Evolutionary conservation across 2,888 invertebrate genomes (phyloP).

Genomic region (Cosmopolites sordidus): DNA sequence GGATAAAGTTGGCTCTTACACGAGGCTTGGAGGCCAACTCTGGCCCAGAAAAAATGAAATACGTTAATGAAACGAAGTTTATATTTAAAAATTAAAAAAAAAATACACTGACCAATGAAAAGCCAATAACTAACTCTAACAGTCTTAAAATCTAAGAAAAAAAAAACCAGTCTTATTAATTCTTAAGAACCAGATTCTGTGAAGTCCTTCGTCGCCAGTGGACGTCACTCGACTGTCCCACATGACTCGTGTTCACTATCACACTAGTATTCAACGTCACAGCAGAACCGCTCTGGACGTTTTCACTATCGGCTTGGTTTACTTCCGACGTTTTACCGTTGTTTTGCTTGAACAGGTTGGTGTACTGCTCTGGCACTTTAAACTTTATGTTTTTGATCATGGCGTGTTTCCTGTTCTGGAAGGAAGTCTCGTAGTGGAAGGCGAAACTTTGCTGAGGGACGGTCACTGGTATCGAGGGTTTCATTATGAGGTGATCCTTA

Average conservation of each 20-base stretch:
- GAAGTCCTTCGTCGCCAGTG: conserved; percentile 52
- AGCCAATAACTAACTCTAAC: conserved; percentile 3
- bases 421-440: conserved; percentile 44
- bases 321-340: background rate
- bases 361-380: conserved; percentile 46
- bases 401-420: conserved; percentile 43
- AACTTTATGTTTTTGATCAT: conserved; percentile 49
- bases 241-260: conserved; percentile 38
- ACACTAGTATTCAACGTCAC: conserved; percentile 35
- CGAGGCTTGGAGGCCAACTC: too few relatives aligned
- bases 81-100: background rate
- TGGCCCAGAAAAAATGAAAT: too few relatives aligned
- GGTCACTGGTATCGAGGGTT: background rate
- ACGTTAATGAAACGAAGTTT: too few relatives aligned
- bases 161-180: conserved; percentile 28
- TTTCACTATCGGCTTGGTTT: background rate
- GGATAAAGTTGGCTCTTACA: too few relatives aligned
- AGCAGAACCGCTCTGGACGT: conserved; percentile 11
- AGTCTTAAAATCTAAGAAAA: conserved; percentile 10
- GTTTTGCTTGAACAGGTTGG: conserved; percentile 34
- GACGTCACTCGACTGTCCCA: conserved; percentile 39
- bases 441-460: background rate
- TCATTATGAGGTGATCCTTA: background rate
- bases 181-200: conserved; percentile 40
- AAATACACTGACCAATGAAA: background rate